Evolutionary conservation across 2,113 vertebrate genomes (phyloP).

Genomic region (Daboia siamensis): DNA sequence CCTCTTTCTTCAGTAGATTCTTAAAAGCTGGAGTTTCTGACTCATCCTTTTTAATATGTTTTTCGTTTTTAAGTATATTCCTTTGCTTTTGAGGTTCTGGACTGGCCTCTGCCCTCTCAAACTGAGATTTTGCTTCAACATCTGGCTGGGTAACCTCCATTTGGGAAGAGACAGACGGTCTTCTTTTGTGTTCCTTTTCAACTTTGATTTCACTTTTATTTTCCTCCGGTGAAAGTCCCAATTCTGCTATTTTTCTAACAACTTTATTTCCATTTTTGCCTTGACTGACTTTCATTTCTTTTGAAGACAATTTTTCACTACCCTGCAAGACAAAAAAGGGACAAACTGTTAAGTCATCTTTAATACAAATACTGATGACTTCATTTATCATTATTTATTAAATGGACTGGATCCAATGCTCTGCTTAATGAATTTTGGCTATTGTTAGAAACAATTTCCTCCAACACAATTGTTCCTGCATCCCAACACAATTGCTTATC

Average conservation of each 20-base stretch:
- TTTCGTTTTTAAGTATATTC: constrained; percentile 76
- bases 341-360: background rate
- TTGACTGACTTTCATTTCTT: constrained; percentile 73
- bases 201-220: constrained; percentile 67
- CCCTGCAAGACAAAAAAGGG: constrained; percentile 55
- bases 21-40: constrained; percentile 59
- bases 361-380: background rate
- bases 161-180: constrained; percentile 63
- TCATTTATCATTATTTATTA: background rate
- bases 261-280: constrained; percentile 72
- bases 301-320: constrained; percentile 68
- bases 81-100: constrained; percentile 81
- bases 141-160: constrained; percentile 73
- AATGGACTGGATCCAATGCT: background rate
- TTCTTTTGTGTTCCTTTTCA: constrained; percentile 76
- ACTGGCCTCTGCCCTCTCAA: constrained; percentile 78
- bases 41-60: constrained; percentile 80
- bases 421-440: background rate
- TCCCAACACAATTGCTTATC: background rate
- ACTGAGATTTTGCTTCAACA: constrained; percentile 69
- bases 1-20: constrained; percentile 69
- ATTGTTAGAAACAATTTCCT: background rate
- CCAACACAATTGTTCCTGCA: background rate
- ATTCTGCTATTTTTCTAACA: constrained; percentile 76
- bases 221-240: constrained; percentile 72